phyloP scores from a whole-genome alignment of 2,888 invertebrate species.

The Chrysopilus asiliformis region DNA sequence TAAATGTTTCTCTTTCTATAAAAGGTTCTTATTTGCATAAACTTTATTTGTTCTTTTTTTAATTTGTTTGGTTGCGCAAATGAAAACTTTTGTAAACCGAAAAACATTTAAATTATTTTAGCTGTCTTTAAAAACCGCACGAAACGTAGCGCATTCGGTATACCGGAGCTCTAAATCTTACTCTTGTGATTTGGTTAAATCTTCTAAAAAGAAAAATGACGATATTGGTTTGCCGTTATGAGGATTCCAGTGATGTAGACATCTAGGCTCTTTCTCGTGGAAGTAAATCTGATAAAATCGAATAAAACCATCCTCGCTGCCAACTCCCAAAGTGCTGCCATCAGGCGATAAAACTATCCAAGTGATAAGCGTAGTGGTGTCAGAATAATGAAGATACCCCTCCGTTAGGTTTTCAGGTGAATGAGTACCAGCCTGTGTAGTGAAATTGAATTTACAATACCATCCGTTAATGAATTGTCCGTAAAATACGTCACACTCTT shows the following conservation, averaged over 20 bases:
- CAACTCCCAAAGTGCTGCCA: conserved; percentile 86
- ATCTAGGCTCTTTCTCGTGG: conserved; percentile 57
- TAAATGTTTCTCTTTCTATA: conserved; percentile 1
- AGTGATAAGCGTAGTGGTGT: conserved; percentile 52
- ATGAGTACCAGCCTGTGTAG: conserved; percentile 26
- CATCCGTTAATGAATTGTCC: not conserved
- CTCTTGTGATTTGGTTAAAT: conserved; percentile 71
- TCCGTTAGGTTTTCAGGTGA: conserved; percentile 24
- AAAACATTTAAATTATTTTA: not conserved
- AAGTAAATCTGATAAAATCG: conserved; percentile 85
- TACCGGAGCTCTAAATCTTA: no score
- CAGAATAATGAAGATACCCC: conserved; percentile 31
- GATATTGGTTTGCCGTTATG: conserved; percentile 79
- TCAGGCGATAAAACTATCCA: conserved; percentile 89
- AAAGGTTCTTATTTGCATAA: no score
- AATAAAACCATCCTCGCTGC: conserved; percentile 75
- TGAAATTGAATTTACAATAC: conserved; percentile 1
- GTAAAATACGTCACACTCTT: no score
- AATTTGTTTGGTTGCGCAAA: no score
- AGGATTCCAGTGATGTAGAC: conserved; percentile 87
- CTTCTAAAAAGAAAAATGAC: conserved; percentile 86
- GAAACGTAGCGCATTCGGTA: not conserved
- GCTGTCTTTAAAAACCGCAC: not conserved
- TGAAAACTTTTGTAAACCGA: not conserved
- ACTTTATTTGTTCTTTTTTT: no score